Percentiles rank a stretch among this genome's conserved stretches.
phyloP scores from a whole-genome alignment of 1,140 invertebrate species.

The Hirudo medicinalis region DNA sequence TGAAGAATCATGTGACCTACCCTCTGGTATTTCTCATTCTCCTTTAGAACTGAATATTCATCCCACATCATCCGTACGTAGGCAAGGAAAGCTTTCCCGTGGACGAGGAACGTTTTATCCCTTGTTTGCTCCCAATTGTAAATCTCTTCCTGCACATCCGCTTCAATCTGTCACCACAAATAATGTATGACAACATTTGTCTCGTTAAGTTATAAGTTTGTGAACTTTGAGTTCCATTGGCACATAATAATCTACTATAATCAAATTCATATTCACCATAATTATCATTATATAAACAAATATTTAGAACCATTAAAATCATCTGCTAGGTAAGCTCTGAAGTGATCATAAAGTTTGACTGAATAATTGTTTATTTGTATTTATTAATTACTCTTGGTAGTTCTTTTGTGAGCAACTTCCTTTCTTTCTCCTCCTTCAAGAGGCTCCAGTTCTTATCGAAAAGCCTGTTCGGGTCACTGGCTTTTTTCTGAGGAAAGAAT shows the following conservation, averaged over 20 bases:
- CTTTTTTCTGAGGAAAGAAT: conserved; percentile 42
- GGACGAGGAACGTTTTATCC: conserved; percentile 34
- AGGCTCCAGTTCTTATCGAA: conserved; percentile 63
- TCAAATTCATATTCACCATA: too few relatives aligned
- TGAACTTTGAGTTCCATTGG: too few relatives aligned
- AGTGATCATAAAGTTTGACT: not conserved
- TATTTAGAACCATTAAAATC: not conserved
- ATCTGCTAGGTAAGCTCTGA: too few relatives aligned
- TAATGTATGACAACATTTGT: not conserved
- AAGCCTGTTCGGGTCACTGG: conserved; percentile 61
- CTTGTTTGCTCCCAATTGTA: conserved; percentile 34
- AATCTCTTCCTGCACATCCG: conserved; percentile 36
- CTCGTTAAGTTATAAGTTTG: not conserved
- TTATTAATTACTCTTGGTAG: conserved; percentile 34
- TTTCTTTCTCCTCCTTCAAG: conserved; percentile 65
- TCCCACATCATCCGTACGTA: conserved; percentile 39
- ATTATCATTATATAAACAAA: not conserved
- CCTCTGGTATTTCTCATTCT: conserved; percentile 39
- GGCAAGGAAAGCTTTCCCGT: conserved; percentile 32
- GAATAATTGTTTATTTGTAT: not conserved
- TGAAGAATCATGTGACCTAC: conserved; percentile 29
- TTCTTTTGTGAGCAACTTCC: conserved; percentile 56
- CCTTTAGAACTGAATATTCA: conserved; percentile 34
- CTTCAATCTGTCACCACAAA: conserved; percentile 35
- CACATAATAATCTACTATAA: too few relatives aligned